Conservation (phyloP, 2,888 invertebrate genomes). For the Perithous albicinctus region DNA sequence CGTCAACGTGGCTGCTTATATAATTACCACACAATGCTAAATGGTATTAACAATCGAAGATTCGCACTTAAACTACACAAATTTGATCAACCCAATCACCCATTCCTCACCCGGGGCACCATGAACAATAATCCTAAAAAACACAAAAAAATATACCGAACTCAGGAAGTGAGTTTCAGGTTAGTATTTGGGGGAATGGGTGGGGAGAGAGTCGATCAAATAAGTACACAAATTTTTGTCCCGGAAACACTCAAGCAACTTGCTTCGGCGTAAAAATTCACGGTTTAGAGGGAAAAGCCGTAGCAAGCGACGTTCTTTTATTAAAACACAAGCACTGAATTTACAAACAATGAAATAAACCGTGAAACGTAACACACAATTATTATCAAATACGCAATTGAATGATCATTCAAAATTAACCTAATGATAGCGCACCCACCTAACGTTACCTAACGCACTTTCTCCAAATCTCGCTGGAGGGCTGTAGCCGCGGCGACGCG, state of each 20-base stretch:
- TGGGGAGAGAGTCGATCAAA: neutral
- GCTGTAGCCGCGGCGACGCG: neutral
- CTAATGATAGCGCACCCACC: neutral
- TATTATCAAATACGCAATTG: neutral
- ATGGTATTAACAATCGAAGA: no score
- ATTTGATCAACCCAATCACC: neutral
- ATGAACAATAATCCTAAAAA: neutral
- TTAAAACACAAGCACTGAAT: neutral
- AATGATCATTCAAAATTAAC: neutral
- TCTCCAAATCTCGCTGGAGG: neutral
- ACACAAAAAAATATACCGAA: no score
- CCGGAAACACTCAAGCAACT: neutral
- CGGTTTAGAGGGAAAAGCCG: no score
- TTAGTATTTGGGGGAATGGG: neutral
- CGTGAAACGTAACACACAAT: neutral
- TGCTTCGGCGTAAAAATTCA: conserved; percentile 1
- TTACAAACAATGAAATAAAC: neutral
- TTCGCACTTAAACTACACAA: neutral
- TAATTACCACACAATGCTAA: no score
- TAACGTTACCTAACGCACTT: neutral
- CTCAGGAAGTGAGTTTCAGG: neutral
- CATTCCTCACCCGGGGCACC: neutral
- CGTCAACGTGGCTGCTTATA: neutral
- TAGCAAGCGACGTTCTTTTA: neutral
- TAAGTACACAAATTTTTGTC: neutral